Evolutionary conservation across 2,888 invertebrate genomes (phyloP).

Genomic region (Tholera decimalis): DNA sequence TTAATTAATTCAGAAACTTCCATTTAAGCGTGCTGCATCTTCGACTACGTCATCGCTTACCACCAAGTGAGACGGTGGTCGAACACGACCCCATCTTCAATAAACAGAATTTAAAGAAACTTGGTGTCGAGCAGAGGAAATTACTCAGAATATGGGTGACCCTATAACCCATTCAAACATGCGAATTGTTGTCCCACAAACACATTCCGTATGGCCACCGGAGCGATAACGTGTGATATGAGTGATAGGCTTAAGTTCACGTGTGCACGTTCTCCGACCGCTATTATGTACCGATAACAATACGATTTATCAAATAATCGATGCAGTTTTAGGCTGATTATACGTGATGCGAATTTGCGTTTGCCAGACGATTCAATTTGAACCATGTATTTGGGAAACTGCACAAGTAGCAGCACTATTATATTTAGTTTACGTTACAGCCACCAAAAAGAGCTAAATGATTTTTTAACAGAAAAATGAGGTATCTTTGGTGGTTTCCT

Average conservation of each 20-base stretch:
- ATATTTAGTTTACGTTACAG: neutral
- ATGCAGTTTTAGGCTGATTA: constrained; percentile 74
- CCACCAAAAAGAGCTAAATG: neutral
- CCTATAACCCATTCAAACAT: neutral
- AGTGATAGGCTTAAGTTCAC: constrained; percentile 67
- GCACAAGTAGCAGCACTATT: neutral
- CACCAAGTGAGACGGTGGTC: too few species aligned
- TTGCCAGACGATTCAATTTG: neutral
- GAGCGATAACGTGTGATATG: constrained; percentile 59
- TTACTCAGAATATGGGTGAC: neutral
- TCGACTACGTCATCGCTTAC: too few species aligned
- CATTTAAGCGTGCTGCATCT: too few species aligned
- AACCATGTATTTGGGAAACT: neutral
- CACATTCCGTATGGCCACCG: constrained; percentile 32
- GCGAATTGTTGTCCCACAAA: constrained; percentile 32
- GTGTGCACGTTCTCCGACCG: constrained; percentile 74
- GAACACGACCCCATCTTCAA: too few species aligned
- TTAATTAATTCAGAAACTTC: too few species aligned
- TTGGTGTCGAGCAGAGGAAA: neutral
- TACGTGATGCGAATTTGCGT: constrained; percentile 1
- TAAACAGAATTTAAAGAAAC: too few species aligned
- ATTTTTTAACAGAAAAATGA: too few species aligned
- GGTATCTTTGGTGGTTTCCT: too few species aligned
- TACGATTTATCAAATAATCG: constrained; percentile 86
- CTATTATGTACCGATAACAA: constrained; percentile 77